These are phyloP conservation scores for Enteromius afrohamiltoni DNA, from an alignment of 2,797 vertebrate genomes.

Conservation along the genomic window DNA sequence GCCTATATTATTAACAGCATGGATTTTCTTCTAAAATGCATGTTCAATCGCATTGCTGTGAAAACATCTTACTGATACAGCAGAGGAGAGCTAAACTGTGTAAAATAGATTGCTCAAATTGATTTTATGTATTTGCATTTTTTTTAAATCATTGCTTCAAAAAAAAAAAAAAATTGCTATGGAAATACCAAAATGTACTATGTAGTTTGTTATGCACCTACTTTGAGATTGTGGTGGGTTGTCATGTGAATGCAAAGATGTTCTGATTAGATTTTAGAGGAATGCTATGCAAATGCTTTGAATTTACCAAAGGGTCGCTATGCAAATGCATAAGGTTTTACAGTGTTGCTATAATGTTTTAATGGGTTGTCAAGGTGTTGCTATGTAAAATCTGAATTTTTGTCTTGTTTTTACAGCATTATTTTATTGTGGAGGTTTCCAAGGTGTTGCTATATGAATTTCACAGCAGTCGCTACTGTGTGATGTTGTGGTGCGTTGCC, in stretches of 20 bases:
- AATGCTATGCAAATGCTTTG: background rate
- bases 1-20: conserved; percentile 49
- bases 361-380: background rate
- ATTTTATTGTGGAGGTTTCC: background rate
- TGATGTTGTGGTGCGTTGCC: background rate
- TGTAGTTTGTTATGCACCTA: background rate
- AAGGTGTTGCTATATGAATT: background rate
- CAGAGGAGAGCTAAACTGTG: background rate
- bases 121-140: background rate
- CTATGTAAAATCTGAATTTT: background rate
- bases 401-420: background rate
- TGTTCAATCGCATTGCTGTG: background rate
- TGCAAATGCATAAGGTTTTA: background rate
- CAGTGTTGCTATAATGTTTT: background rate
- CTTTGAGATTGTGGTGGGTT: background rate
- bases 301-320: background rate
- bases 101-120: background rate
- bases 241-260: background rate
- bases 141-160: background rate
- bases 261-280: background rate
- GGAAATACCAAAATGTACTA: background rate
- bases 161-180: background rate
- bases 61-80: background rate
- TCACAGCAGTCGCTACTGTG: background rate
- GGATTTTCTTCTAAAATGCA: conserved; percentile 18